These are phyloP conservation scores for Spisula subtruncata DNA, from an alignment of 2,888 invertebrate species.

Conservation along the genomic window DNA sequence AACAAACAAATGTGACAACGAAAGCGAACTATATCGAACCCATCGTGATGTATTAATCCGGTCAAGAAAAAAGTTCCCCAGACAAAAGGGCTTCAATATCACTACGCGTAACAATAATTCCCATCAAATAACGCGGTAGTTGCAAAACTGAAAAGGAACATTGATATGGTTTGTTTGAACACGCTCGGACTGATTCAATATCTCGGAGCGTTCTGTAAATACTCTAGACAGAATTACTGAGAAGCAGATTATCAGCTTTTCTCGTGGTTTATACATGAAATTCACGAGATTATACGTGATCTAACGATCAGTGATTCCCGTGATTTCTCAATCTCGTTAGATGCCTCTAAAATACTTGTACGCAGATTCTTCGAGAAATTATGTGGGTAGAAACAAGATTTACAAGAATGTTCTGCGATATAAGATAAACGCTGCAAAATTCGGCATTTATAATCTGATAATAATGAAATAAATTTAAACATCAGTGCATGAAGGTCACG, in stretches of 20 bases:
- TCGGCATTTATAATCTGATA: not conserved
- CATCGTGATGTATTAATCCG: not conserved
- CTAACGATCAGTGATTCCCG: not conserved
- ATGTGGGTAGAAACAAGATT: not conserved
- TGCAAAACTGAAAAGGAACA: not conserved
- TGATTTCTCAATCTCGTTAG: not conserved
- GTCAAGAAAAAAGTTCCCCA: not conserved
- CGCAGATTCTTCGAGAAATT: not conserved
- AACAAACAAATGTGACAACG: not conserved
- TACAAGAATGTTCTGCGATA: not conserved
- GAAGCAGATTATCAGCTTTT: not conserved
- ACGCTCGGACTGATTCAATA: not conserved
- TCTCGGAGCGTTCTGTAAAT: not conserved
- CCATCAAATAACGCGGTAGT: not conserved
- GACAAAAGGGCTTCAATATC: not conserved
- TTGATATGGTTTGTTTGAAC: slow-evolving; percentile 8
- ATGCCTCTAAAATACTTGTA: slow-evolving; percentile 20
- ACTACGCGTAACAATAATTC: not conserved
- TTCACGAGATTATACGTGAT: not conserved
- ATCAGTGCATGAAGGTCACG: not conserved
- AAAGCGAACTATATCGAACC: not conserved
- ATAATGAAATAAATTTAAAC: not conserved
- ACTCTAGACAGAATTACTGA: not conserved
- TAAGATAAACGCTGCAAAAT: not conserved
- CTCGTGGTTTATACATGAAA: not conserved